Evolutionary conservation across 2,888 invertebrate species (phyloP).

Genomic region (Caenorhabditis virilis): DNA sequence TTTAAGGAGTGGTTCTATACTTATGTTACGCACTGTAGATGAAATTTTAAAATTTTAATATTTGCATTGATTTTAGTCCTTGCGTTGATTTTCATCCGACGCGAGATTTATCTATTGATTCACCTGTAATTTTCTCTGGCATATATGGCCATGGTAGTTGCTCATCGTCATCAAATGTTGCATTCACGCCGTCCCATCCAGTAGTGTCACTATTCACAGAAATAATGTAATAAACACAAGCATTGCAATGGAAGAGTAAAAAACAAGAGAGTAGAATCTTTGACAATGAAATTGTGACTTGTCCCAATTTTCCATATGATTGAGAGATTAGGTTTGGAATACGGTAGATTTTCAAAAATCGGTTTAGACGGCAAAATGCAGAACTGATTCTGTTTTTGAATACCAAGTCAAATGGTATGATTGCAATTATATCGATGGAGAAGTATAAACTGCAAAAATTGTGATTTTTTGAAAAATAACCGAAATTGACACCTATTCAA

Average conservation of each 20-base stretch:
- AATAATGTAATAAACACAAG: constrained; percentile 52
- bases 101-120: no score
- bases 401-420: constrained; percentile 35
- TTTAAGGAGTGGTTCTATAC: no score
- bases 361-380: constrained; percentile 35
- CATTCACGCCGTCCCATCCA: constrained; percentile 35
- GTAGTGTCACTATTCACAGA: constrained; percentile 36
- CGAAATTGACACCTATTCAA: constrained; percentile 17
- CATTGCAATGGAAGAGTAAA: constrained; percentile 61
- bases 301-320: constrained; percentile 29
- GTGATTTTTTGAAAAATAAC: not conserved
- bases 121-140: constrained; percentile 44
- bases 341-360: constrained; percentile 42
- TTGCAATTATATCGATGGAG: constrained; percentile 20
- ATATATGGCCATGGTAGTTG: constrained; percentile 44
- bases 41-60: no score
- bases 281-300: constrained; percentile 33
- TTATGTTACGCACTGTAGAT: no score
- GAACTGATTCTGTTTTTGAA: constrained; percentile 11
- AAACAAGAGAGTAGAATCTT: constrained; percentile 39
- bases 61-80: no score
- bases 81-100: no score
- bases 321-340: constrained; percentile 38
- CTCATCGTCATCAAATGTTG: constrained; percentile 48
- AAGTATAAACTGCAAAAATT: constrained; percentile 24